These are phyloP conservation scores for Eulemur macaco DNA, from an alignment of 2,113 vertebrate genomes.

Conservation along the genomic window DNA sequence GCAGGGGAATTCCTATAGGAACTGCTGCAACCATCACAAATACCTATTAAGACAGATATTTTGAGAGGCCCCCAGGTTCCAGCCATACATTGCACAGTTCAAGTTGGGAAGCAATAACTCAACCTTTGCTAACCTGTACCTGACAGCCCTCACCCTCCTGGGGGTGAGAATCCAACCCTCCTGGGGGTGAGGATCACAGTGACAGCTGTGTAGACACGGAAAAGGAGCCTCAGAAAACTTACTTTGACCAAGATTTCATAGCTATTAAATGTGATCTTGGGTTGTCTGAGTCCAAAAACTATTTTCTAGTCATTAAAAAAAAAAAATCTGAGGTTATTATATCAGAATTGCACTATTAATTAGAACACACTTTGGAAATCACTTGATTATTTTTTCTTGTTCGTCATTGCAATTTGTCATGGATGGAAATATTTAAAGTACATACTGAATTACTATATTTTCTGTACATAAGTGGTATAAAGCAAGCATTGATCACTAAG, in stretches of 20 bases:
- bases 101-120: constrained; percentile 90
- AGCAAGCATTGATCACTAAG: not conserved
- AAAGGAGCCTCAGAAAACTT: not conserved
- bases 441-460: not conserved
- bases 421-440: not conserved
- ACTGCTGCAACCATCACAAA: not conserved
- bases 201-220: constrained; percentile 67
- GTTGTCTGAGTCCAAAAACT: not conserved
- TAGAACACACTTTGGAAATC: not conserved
- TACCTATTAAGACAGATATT: not conserved
- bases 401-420: not conserved
- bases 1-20: not conserved
- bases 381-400: not conserved
- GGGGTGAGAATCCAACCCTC: constrained; percentile 75
- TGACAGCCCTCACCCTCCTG: constrained; percentile 24
- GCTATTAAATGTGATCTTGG: not conserved
- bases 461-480: not conserved
- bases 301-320: not conserved
- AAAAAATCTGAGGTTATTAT: not conserved
- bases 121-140: constrained; percentile 91
- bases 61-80: constrained; percentile 79
- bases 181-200: constrained; percentile 75
- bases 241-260: not conserved
- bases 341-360: not conserved
- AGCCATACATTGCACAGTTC: constrained; percentile 89